phyloP scores from a whole-genome alignment of 2,888 invertebrate species.

The Cryptus viduatorius region DNA sequence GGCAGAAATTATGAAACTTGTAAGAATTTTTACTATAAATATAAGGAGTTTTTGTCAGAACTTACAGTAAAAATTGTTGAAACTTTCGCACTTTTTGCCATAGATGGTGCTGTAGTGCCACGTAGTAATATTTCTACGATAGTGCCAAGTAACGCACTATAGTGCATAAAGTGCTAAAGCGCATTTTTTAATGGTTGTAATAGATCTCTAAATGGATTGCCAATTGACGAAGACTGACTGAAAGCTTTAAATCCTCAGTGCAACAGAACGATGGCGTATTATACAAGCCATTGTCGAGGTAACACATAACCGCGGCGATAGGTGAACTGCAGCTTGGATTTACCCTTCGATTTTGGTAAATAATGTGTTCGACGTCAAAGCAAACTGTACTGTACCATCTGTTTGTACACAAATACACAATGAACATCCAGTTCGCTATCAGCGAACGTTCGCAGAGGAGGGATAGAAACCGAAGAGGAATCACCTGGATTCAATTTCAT shows the following conservation, averaged over 20 bases:
- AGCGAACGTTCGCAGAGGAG: neutral
- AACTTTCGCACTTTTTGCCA: no score
- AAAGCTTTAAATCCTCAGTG: neutral
- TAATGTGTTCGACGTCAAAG: conserved; percentile 28
- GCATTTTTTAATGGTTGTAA: neutral
- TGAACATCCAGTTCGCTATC: neutral
- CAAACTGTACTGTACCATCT: neutral
- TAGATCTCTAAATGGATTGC: neutral
- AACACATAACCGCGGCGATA: neutral
- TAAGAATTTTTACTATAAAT: no score
- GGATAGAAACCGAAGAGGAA: conserved; percentile 9
- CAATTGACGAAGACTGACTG: neutral
- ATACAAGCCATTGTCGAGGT: neutral
- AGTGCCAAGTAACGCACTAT: no score
- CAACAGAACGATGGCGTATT: neutral
- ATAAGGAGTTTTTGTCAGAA: no score
- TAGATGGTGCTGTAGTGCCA: no score
- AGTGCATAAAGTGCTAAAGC: no score
- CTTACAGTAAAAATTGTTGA: no score
- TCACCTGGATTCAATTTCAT: conserved; percentile 53
- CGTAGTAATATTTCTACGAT: no score
- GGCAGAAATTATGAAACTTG: no score
- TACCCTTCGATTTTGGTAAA: conserved; percentile 32
- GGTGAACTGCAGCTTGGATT: conserved; percentile 25
- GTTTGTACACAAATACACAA: conserved; percentile 12